Base-by-base conservation (phyloP, 2,113 vertebrate genomes). In the Crotalus horridus region DNA sequence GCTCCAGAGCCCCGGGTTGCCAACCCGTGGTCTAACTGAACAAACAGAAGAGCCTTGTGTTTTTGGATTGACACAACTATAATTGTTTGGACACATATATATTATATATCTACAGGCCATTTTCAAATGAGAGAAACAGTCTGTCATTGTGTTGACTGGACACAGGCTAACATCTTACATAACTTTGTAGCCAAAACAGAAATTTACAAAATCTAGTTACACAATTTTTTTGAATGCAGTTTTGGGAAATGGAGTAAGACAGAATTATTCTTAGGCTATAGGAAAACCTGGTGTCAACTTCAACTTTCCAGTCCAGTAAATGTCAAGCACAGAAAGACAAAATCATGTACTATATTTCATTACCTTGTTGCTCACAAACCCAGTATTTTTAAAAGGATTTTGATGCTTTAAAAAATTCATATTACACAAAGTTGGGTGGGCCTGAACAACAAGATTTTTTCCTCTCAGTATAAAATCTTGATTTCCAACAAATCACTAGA, bases 401-500 rank as follows among this genome's bases (percentile, higher is more conserved):
- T 85, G 94, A 64, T 53, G 55, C 74, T 89, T 29, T 48, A 91
- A 90, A 89, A 20, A 64, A 88, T 39, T 23, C 89, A 8, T 39
- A 89, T 90, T 85, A 92, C 88, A 54, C 85, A 87, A 29, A 94
- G 54, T 55, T 69, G 4, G 46, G 51, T 29, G 53, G 48, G 48
- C 92, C 91, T 88, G 93, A 92, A 1, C 43, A 9, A 85, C 10
- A n/a, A 89, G 53, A 53, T 26, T 9, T 6, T 8, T 53, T 26
- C 15, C 12, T 2, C 4, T 46, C 61, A 95, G 2, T 56, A 92
- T 94, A 96, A 90, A 92, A 81, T 56, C 91, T 61, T 74, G 91
- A 81, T 48, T 56, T 91, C 15, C 89, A 58, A 89, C 85, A 81
- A 92, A 90, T 89, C 90, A 95, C 89, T 85, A 93, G 90, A 29